phyloP scores from a whole-genome alignment of 2,113 vertebrate genomes.

The Solea senegalensis region DNA sequence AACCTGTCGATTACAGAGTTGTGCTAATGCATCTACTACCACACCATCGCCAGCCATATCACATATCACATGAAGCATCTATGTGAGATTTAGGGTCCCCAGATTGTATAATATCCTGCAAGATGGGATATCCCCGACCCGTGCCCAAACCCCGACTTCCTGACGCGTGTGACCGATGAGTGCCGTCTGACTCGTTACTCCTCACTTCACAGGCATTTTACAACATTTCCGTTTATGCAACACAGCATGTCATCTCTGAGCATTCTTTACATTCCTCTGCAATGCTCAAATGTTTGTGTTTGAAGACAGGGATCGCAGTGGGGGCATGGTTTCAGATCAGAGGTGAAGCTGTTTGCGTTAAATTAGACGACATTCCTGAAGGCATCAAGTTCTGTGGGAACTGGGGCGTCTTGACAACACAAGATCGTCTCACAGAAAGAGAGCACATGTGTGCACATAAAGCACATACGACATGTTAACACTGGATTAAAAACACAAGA shows the following conservation, averaged over 20 bases:
- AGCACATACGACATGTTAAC: not conserved
- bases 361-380: constrained; percentile 30
- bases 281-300: constrained; percentile 42
- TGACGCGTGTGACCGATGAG: not conserved
- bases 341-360: constrained; percentile 21
- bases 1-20: too few species aligned
- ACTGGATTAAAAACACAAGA: not conserved
- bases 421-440: constrained; percentile 11
- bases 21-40: too few species aligned
- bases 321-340: constrained; percentile 7
- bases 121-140: not conserved
- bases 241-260: constrained; percentile 22
- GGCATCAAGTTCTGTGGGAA: constrained; percentile 16
- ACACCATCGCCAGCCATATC: too few species aligned
- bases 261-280: constrained; percentile 53
- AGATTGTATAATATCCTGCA: not conserved
- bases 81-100: too few species aligned
- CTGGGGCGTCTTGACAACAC: constrained; percentile 4
- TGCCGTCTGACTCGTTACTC: constrained; percentile 21
- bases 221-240: constrained; percentile 20
- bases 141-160: constrained; percentile 16
- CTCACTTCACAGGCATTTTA: not conserved
- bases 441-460: constrained; percentile 22
- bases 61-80: too few species aligned
- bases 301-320: not conserved